Conservation (phyloP, 2,888 invertebrate species). For the Mesoligia furuncula region DNA sequence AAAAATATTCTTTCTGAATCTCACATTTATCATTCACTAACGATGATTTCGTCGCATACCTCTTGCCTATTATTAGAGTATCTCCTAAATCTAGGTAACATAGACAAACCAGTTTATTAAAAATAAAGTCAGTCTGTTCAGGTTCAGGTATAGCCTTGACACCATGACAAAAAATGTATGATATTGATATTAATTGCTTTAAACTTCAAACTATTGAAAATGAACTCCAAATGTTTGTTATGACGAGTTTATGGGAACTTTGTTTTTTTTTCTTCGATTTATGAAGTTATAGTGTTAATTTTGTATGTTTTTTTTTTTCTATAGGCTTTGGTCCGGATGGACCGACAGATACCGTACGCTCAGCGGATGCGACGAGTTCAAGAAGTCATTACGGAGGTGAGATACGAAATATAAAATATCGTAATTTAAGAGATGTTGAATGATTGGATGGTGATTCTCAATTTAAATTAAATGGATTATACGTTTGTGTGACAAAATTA, state of each 20-base stretch:
- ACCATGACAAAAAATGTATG: conserved; percentile 7
- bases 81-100: conserved; percentile 14
- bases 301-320: conserved; percentile 16
- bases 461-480: neutral
- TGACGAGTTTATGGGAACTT: conserved; percentile 1
- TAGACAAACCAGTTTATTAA: conserved; percentile 39
- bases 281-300: neutral
- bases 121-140: conserved; percentile 20
- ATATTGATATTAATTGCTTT: conserved; percentile 15
- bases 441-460: neutral
- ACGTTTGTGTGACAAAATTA: neutral
- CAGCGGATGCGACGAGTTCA: conserved; percentile 95
- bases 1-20: neutral
- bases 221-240: conserved; percentile 10
- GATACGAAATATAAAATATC: conserved; percentile 45
- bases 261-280: neutral
- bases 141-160: conserved; percentile 43
- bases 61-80: neutral
- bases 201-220: conserved; percentile 6
- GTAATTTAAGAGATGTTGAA: neutral
- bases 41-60: neutral
- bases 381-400: conserved; percentile 96
- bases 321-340: conserved; percentile 96
- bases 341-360: conserved; percentile 93
- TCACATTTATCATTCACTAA: conserved; percentile 15